Percentiles rank a stretch among this genome's conserved stretches.
Conservation (phyloP, 2,797 vertebrate genomes). For the Odontamblyopus lacepedii region DNA sequence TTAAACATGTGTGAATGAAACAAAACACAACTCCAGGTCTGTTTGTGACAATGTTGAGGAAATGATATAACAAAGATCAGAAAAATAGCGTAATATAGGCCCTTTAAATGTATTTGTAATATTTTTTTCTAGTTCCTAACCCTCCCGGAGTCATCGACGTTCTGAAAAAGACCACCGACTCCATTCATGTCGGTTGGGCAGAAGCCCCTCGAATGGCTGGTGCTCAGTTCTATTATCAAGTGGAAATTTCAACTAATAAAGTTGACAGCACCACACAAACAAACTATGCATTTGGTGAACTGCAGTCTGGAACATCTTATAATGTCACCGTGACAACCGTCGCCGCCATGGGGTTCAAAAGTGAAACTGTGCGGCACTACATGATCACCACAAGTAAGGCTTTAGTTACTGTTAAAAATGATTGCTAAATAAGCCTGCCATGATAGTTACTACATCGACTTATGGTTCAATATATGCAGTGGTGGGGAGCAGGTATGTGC, state of each 20-base stretch:
- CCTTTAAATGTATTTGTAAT: not conserved
- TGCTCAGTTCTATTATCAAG: constrained; percentile 53
- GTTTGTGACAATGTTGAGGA: too few relatives aligned
- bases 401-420: too few relatives aligned
- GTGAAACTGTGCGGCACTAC: constrained; percentile 24
- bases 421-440: too few relatives aligned
- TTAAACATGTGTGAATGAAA: too few relatives aligned
- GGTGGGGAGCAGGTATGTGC: too few relatives aligned
- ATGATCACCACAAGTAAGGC: constrained; percentile 72
- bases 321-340: constrained; percentile 62
- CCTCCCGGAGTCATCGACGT: constrained; percentile 57
- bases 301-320: constrained; percentile 69
- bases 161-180: constrained; percentile 37
- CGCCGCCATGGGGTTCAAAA: constrained; percentile 51
- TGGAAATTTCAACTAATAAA: not conserved
- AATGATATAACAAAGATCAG: too few relatives aligned
- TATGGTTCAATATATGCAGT: too few relatives aligned
- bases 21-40: too few relatives aligned
- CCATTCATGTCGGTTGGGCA: constrained; percentile 53
- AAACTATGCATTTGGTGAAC: constrained; percentile 25
- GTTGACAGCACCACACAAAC: not conserved
- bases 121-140: constrained; percentile 67
- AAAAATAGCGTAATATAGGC: too few relatives aligned
- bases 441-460: too few relatives aligned
- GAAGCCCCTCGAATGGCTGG: constrained; percentile 50